Conservation (phyloP, 2,888 invertebrate genomes). For the Melinaea menophilus region DNA sequence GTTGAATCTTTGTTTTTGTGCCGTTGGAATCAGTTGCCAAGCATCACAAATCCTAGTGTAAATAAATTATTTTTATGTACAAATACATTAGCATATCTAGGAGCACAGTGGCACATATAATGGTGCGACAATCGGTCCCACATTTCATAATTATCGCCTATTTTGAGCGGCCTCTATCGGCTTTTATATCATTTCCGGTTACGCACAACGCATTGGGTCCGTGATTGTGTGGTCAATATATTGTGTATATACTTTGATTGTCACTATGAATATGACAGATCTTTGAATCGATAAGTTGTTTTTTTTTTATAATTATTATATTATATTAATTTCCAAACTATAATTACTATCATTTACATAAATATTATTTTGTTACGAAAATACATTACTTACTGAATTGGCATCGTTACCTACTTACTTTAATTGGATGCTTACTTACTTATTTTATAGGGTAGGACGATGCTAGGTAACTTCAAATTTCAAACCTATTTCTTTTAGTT, state of each 20-base stretch:
- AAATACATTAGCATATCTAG: slow-evolving; percentile 64
- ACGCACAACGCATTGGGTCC: slow-evolving; percentile 41
- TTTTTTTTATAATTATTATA: no score
- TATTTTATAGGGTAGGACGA: no score
- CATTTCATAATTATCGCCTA: slow-evolving; percentile 76
- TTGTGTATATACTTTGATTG: not conserved
- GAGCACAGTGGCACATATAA: slow-evolving; percentile 51
- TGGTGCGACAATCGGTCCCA: slow-evolving; percentile 70
- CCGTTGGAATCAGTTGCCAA: not conserved
- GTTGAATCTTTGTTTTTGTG: not conserved
- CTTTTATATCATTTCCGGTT: slow-evolving; percentile 45
- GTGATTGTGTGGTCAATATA: not conserved
- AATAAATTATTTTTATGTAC: slow-evolving; percentile 36
- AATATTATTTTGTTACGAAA: no score
- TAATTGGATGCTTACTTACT: no score
- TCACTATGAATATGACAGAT: no score
- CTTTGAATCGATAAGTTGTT: no score
- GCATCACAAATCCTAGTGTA: slow-evolving; percentile 22
- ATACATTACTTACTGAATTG: no score
- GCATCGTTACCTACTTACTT: no score
- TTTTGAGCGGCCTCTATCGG: slow-evolving; percentile 71
- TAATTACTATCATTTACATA: no score
- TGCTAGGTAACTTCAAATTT: no score
- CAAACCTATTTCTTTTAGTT: no score
- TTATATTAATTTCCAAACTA: no score